Conservation (phyloP, 2,888 invertebrate species). For the Amiota mariae region DNA sequence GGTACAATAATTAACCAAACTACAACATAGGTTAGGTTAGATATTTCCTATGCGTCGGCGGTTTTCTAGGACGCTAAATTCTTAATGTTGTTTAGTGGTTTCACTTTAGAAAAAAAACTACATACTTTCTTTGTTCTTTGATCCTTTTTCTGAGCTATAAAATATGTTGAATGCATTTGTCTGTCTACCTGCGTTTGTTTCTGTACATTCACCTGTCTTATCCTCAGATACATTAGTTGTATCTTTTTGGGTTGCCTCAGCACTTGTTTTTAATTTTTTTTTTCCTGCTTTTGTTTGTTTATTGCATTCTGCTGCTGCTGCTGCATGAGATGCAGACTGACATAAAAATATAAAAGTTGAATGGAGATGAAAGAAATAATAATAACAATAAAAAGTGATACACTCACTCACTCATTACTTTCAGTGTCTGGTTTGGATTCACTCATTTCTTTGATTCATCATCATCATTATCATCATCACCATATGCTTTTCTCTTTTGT, state of each 20-base stretch:
- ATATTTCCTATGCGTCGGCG: too few species aligned
- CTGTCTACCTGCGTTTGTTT: not conserved
- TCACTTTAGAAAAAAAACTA: too few species aligned
- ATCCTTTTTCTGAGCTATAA: not conserved
- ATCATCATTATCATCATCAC: too few species aligned
- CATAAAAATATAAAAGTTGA: not conserved
- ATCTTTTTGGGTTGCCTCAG: too few species aligned
- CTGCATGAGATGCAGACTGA: not conserved
- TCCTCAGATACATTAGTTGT: too few species aligned
- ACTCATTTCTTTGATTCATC: not conserved
- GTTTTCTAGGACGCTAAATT: too few species aligned
- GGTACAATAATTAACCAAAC: slow-evolving; percentile 14
- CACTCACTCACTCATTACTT: not conserved
- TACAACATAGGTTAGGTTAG: too few species aligned
- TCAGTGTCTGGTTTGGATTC: not conserved
- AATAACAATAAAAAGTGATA: slow-evolving; percentile 6
- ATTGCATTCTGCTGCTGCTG: too few species aligned
- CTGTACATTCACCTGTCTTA: not conserved
- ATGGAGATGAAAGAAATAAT: not conserved
- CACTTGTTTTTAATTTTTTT: slow-evolving; percentile 26
- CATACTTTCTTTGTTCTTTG: not conserved
- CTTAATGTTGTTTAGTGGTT: too few species aligned
- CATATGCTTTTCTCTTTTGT: too few species aligned
- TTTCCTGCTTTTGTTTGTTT: too few species aligned
- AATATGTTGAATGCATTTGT: not conserved